Base-by-base conservation (phyloP, 1,140 invertebrate genomes). In the Drosophila ironensis region DNA sequence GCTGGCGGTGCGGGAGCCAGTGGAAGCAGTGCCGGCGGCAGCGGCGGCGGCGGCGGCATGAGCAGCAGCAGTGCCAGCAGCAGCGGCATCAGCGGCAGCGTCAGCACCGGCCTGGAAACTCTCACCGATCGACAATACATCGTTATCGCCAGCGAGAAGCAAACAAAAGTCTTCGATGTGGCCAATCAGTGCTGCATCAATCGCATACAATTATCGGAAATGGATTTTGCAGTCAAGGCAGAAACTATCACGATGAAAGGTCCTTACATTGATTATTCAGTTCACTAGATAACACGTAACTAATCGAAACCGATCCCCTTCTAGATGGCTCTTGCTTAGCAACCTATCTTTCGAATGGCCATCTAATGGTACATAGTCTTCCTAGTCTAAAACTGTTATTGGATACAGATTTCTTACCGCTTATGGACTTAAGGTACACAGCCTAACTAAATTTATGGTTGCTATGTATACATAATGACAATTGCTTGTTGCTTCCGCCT, bases 391-490 rank as follows among this genome's bases (percentile, higher is more conserved):
- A 96, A 91, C 95, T 94, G 60, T 92, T 99, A 40, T 93, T 98
- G 76, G 96, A 98, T 91, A 94, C 97, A 44, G 97, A 98, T 91
- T 98, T 98, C 92, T 92, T 98, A 78, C 97, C 97, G 64, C 93
- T 98, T 57, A 94, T 95, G 56, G 97, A 99, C 91, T 93, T 98
- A 91, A 97, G 97, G 97, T 98, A n/a, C n/a, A n/a, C n/a, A n/a
- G n/a, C n/a, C n/a, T n/a, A n/a, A n/a, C n/a, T n/a, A 93, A 92
- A 91, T 2, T 1, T 1, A 12, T n/a, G 6, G 0, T 1, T 38
- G 53, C 19, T 11, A 17, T 3, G 2, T 6, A 5, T 14, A 24
- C 7, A 17, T 16, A 12, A 6, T 2, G 17, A 19, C 30, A 27
- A 35, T 6, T 17, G 5, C 4, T 11, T 38, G 14, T 6, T 2